A percentile compares a stretch with the other conserved stretches of the same genome.
Evolutionary conservation across 2,113 vertebrate species (phyloP).

Genomic region (Muntiacus reevesi): DNA sequence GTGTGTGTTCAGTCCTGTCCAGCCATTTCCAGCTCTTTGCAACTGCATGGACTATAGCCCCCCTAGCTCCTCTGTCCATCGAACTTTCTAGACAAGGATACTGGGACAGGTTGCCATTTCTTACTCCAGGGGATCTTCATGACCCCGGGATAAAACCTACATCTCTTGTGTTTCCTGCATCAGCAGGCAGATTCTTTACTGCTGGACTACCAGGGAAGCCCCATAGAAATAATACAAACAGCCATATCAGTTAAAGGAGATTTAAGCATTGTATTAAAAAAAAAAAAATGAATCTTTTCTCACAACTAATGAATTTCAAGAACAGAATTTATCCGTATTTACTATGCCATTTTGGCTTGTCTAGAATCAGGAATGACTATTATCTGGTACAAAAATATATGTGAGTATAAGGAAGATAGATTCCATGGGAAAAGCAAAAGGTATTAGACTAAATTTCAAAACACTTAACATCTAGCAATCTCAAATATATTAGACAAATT

Average conservation of each 20-base stretch:
- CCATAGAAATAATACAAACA: not conserved
- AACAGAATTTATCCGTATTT: not conserved
- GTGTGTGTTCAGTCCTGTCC: not conserved
- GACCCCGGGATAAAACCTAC: accelerated
- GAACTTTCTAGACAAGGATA: not conserved
- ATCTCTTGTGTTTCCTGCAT: not conserved
- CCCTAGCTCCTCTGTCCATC: not conserved
- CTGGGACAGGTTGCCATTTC: not conserved
- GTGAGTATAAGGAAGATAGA: not conserved
- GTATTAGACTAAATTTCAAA: not conserved
- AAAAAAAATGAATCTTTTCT: not conserved
- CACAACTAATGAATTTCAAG: not conserved
- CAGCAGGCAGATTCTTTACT: not conserved
- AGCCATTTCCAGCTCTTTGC: not conserved
- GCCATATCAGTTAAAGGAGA: not conserved
- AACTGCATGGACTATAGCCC: not conserved
- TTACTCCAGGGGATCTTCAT: not conserved
- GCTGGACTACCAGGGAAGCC: not conserved
- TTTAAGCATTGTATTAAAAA: not conserved
- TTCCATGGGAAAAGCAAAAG: not conserved
- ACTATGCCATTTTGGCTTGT: not conserved
- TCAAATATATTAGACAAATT: not conserved
- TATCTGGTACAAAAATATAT: not conserved
- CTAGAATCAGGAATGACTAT: not conserved
- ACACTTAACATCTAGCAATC: not conserved